A percentile compares a stretch with the other conserved stretches of the same genome.
These are phyloP conservation scores for Diorhabda elongata DNA, from an alignment of 1,140 invertebrate species.

Conservation along the genomic window DNA sequence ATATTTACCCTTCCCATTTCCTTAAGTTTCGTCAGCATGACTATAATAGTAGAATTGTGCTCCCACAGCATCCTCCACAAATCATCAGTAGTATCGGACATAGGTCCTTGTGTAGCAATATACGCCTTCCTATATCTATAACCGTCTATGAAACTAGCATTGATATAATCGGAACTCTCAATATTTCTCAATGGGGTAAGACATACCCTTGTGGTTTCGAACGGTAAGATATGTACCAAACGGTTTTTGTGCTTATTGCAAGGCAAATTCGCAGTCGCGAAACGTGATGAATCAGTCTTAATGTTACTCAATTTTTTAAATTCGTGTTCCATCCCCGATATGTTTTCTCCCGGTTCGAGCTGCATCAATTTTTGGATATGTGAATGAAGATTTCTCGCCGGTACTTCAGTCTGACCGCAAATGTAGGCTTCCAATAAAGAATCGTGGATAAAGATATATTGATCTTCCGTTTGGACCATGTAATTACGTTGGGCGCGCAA, in stretches of 20 bases:
- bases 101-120: slow-evolving; percentile 96
- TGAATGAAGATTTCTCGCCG: slow-evolving; percentile 84
- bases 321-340: slow-evolving; percentile 96
- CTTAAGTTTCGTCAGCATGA: slow-evolving; percentile 96
- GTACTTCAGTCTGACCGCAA: slow-evolving; percentile 91
- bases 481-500: slow-evolving; percentile 95
- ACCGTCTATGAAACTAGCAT: slow-evolving; percentile 96
- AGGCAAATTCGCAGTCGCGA: slow-evolving; percentile 92
- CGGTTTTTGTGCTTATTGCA: slow-evolving; percentile 98
- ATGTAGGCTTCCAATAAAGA: slow-evolving; percentile 92
- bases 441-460: slow-evolving; percentile 99
- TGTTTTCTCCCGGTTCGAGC: slow-evolving; percentile 73
- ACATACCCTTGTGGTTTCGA: slow-evolving; percentile 92
- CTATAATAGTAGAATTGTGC: slow-evolving; percentile 98
- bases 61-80: slow-evolving; percentile 99
- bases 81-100: slow-evolving; percentile 93
- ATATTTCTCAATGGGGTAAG: slow-evolving; percentile 84
- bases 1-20: slow-evolving; percentile 88
- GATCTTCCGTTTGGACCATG: slow-evolving; percentile 98
- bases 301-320: slow-evolving; percentile 96
- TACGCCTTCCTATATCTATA: slow-evolving; percentile 89
- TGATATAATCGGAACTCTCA: slow-evolving; percentile 98
- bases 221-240: slow-evolving; percentile 89
- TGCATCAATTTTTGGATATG: slow-evolving; percentile 93
- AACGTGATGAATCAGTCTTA: slow-evolving; percentile 89